phyloP scores from a whole-genome alignment of 2,797 vertebrate genomes.

The Neopelma chrysocephalum region DNA sequence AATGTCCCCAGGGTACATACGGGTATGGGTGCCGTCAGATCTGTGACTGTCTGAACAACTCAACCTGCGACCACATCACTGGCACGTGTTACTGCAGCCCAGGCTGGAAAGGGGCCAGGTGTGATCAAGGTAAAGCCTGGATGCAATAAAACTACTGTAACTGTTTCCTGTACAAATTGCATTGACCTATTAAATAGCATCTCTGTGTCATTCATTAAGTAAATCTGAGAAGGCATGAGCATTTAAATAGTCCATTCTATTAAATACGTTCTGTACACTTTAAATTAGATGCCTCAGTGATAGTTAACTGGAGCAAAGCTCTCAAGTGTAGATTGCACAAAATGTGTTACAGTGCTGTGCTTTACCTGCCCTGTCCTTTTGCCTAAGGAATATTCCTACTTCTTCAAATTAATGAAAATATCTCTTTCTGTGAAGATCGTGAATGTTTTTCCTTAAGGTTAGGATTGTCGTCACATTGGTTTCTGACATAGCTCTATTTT shows the following conservation, averaged over 20 bases:
- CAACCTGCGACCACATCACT: constrained; percentile 95
- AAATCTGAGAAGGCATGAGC: not conserved
- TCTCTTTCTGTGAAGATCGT: not conserved
- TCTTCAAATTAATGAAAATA: not conserved
- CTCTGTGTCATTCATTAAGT: not conserved
- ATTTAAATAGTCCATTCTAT: not conserved
- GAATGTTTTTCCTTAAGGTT: not conserved
- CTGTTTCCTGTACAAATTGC: not conserved
- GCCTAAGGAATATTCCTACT: not conserved
- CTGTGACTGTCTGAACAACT: constrained; percentile 96
- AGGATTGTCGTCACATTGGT: not conserved
- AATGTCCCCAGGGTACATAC: constrained; percentile 87
- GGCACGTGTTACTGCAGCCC: constrained; percentile 96
- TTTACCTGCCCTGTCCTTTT: not conserved
- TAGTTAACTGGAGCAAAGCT: not conserved
- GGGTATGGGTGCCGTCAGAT: constrained; percentile 95
- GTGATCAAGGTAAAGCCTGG: constrained; percentile 88
- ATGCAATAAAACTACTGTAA: not conserved
- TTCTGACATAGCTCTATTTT: not conserved
- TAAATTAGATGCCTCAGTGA: not conserved
- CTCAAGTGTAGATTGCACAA: not conserved
- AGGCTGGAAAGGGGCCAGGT: constrained; percentile 93
- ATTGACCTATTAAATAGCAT: not conserved
- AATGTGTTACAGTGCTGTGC: not conserved
- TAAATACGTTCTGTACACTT: not conserved